Base-by-base conservation (phyloP, 2,113 vertebrate species). In the Kobus ellipsiprymnus region DNA sequence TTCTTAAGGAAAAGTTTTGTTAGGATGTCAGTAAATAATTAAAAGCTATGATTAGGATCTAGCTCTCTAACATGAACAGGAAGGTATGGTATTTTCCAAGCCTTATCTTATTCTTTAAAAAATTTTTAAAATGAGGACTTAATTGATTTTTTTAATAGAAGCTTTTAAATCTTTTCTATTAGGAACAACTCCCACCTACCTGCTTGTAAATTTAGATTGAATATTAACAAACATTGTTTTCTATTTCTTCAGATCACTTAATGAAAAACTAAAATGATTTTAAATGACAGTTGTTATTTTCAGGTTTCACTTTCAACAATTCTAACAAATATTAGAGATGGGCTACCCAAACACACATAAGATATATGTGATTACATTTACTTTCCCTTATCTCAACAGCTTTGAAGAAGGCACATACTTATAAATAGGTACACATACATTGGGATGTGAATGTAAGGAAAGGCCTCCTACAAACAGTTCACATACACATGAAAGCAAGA, bases 201-300 rank as follows among this genome's bases (percentile, higher is more conserved):
- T 97, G 82, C 64, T 98, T 77, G 33, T 88, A 98, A 92, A 98
- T 98, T 98, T 94, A 98, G 97, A 98, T 71, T 50, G 86, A 96
- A 46, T 95, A 83, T 90, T 94, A 80, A 94, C 95, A 97, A 96
- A 97, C 77, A 98, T 60, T 83, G 96, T 91, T 96, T 95, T 93
- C 62, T 88, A 78, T 12, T 92, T 86, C 83, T 86, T 91, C 44
- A 94, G 93, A 97, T 83, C 16, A 96, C 36, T 91, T 92, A 19
- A 90, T 82, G 85, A 87, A 96, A 90, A 95, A 52, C 52, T 33
- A 96, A 94, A 82, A 60, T 84, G 36, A 71, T 90, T 92, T 97
- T 62, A 96, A 88, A 77, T 83, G 89, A 84, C 25, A 92, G 71
- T 2, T 88, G 54, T n/a, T 82, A 87, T 88, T 95, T 89, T 88